Conservation (phyloP, 2,888 invertebrate species). For the Diaprepes abbreviatus region DNA sequence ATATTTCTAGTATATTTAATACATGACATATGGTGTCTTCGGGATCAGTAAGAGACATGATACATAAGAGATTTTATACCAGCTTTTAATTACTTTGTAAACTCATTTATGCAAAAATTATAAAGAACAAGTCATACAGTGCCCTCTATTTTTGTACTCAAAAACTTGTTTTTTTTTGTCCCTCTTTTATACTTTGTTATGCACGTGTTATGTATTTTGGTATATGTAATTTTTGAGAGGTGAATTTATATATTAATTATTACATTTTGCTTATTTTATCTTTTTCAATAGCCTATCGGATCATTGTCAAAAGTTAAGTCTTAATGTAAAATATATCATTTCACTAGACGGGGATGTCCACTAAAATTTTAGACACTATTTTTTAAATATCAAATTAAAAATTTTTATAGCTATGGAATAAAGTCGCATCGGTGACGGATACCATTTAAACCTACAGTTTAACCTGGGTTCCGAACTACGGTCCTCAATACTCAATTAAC, state of each 20-base stretch:
- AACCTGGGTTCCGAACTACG: too few species aligned
- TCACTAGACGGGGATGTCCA: too few species aligned
- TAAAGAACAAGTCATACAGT: conserved; percentile 7
- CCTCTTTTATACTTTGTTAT: background rate
- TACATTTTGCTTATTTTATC: background rate
- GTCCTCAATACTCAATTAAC: too few species aligned
- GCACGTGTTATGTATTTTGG: background rate
- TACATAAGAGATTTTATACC: conserved; percentile 60
- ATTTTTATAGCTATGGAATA: too few species aligned
- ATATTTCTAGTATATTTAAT: conserved; percentile 59
- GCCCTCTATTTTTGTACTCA: conserved; percentile 21
- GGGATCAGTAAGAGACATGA: conserved; percentile 58
- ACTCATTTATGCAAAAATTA: conserved; percentile 49
- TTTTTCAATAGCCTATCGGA: too few species aligned
- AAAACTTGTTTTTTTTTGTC: conserved; percentile 7
- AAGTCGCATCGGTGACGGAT: too few species aligned
- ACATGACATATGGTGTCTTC: conserved; percentile 62
- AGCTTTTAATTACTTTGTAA: conserved; percentile 54
- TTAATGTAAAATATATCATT: too few species aligned
- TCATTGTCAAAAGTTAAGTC: too few species aligned
- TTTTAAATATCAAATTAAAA: too few species aligned
- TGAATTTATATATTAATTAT: conserved; percentile 2
- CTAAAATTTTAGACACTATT: too few species aligned
- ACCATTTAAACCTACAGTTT: too few species aligned
- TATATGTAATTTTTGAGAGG: background rate